Evolutionary conservation across 2,888 invertebrate species (phyloP), one percentile per base, ranked within the genome.

Genomic region (Catocala sponsa): DNA sequence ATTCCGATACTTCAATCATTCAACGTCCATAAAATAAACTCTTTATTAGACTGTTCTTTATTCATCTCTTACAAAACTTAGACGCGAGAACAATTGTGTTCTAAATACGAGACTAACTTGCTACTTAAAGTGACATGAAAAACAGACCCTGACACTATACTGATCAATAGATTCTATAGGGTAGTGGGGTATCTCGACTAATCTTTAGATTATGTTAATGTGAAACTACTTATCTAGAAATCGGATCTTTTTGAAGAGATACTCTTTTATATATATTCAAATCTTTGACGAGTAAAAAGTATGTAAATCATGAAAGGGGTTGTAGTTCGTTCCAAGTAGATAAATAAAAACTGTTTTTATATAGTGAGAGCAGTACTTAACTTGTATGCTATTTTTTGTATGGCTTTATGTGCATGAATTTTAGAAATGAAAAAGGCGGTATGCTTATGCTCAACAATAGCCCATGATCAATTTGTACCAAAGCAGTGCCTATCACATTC

Each of bases 151-250:
- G 43, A 53, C 67, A 53, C 32, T 53, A 2, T 9, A 42, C 5
- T n/a, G 0, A 10, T 41, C 46, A 50, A 42, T 43, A 41, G 43
- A 12, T 25, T 54, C 68, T 65, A 69, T 70, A 61, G 64, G 59
- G 71, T 74, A 61, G 55, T 50, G 35, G 59, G 42, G 54, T 64
- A 67, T 65, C 55, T 70, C 65, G 80, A 65, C 68, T 76, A 83
- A 84, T 83, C 86, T 80, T 59, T 61, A 67, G 84, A 86, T 86
- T 88, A 89, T 86, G 88, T 72, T 82, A 86, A 89, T 85, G 73
- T 72, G 56, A 72, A 78, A 69, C 77, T 81, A 81, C 78, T 81
- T 82, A 80, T 79, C 55, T 59, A 59, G 51, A 55, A 70, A 68
- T 72, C 65, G 67, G 72, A 76, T 78, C 78, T 79, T 78, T 78